Base-by-base conservation (phyloP, 92 coral and sea anemone species). In the Paragorgia papillata region DNA sequence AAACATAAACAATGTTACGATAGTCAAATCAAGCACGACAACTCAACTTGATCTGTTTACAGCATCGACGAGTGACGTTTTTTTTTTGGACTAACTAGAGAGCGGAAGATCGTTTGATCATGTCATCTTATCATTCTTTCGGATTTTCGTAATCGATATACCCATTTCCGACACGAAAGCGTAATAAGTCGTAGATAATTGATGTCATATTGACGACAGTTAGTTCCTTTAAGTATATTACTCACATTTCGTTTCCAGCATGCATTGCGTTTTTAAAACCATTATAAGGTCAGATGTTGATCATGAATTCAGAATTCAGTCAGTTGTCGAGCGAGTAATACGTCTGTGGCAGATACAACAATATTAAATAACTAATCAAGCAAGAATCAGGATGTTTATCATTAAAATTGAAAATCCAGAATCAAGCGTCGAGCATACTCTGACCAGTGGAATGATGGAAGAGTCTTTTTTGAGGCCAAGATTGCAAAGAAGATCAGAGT, bases 261-360 rank as follows among this genome's bases (percentile, higher is more conserved):
- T 21, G 31, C 9, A 7, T 48, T 20, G 2, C 12, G 53, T 43
- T 22, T 10, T 33, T 9, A 58, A 58, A 27, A 32, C 12, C 17
- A 58, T 29, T 68, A n/a, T n/a, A n/a, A n/a, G n/a, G n/a, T 44
- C 44, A 68, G 13, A 13, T 8, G 59, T 57, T 3, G 43, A 33
- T 5, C 25, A 18, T 44, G 9, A 20, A 49, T 12, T 2, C 75
- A 68, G 75, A 44, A 44, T 27, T 12, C 59, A 44, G 22, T 26
- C 75, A 21, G 15, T 44, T 44, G 75, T 49, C 43, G 59, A 46
- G 18, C 20, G 39, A 27, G n/a, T 41, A 46, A 68, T 41, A 68
- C 48, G 58, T 68, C 59, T 48, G 9, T 0, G 9, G 8, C 22
- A n/a, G 20, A 37, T 28, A 26, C 7, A 3, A 22, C 2, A 14